Conservation (phyloP, 2,113 vertebrate genomes). For the Scopus umbretta region DNA sequence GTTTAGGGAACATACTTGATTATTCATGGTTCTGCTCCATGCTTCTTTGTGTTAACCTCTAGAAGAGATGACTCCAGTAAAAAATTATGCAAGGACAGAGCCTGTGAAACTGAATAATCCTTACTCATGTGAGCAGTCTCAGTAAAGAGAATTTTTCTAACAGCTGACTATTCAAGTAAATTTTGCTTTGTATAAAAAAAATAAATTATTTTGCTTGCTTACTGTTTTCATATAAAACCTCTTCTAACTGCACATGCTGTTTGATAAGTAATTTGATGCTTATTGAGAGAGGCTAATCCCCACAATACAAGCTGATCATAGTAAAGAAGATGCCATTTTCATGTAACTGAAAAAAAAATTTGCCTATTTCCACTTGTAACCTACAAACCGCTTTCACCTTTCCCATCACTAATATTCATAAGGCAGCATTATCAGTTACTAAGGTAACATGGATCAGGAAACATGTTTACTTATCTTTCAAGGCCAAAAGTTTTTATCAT, state of each 20-base stretch:
- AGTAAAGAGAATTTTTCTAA: background rate
- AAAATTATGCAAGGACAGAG: background rate
- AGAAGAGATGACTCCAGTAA: background rate
- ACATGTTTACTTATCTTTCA: slow-evolving; percentile 68
- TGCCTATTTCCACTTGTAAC: slow-evolving; percentile 28
- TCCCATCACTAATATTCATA: slow-evolving; percentile 62
- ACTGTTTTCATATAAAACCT: background rate
- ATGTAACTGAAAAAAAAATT: background rate
- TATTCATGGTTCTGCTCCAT: background rate
- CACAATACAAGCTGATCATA: background rate
- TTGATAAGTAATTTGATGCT: background rate
- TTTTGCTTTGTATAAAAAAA: background rate
- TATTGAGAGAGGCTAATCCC: background rate
- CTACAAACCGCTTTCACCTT: slow-evolving; percentile 62
- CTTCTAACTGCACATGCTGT: background rate
- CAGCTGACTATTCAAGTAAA: background rate
- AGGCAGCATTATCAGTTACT: slow-evolving; percentile 69
- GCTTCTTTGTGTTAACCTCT: background rate
- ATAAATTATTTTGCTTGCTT: background rate
- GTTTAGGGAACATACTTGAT: background rate
- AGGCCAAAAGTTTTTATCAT: slow-evolving; percentile 67
- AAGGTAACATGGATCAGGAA: slow-evolving; percentile 70
- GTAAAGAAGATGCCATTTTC: background rate
- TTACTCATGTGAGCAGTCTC: background rate
- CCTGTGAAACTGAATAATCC: background rate